phyloP scores from a whole-genome alignment of 2,113 vertebrate genomes.

The Physeter macrocephalus region DNA sequence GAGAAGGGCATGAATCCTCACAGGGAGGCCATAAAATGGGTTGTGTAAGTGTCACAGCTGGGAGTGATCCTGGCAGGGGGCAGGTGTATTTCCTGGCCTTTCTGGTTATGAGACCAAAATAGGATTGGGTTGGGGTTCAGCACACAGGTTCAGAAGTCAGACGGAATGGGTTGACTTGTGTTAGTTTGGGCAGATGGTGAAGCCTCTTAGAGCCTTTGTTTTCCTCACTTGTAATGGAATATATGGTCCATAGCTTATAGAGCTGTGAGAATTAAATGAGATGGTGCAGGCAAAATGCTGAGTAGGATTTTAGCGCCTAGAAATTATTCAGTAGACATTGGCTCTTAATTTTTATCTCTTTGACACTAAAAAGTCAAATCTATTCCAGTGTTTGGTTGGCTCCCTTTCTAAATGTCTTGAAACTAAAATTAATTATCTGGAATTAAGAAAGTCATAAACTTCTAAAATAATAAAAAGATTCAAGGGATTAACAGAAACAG shows the following conservation, averaged over 20 bases:
- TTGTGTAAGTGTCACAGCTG: not conserved
- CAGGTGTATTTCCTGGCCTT: not conserved
- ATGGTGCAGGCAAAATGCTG: not conserved
- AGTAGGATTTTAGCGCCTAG: not conserved
- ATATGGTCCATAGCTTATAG: not conserved
- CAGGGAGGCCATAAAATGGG: not conserved
- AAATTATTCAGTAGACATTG: not conserved
- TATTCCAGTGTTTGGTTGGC: not conserved
- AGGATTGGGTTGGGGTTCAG: not conserved
- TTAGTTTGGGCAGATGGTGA: not conserved
- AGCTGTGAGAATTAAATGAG: not conserved
- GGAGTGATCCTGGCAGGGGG: not conserved
- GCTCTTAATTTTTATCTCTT: not conserved
- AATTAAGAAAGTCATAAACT: not conserved
- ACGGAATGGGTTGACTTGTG: not conserved
- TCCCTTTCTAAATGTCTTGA: not conserved
- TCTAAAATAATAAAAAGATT: conserved; percentile 23
- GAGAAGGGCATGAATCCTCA: not conserved
- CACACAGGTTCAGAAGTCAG: not conserved
- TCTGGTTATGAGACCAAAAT: not conserved
- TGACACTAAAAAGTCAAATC: not conserved
- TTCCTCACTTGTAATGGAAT: not conserved
- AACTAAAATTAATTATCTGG: not conserved
- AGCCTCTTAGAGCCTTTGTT: not conserved
- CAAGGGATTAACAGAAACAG: not conserved